Conservation (phyloP, 2,888 invertebrate genomes). For the Xanthia togata region DNA sequence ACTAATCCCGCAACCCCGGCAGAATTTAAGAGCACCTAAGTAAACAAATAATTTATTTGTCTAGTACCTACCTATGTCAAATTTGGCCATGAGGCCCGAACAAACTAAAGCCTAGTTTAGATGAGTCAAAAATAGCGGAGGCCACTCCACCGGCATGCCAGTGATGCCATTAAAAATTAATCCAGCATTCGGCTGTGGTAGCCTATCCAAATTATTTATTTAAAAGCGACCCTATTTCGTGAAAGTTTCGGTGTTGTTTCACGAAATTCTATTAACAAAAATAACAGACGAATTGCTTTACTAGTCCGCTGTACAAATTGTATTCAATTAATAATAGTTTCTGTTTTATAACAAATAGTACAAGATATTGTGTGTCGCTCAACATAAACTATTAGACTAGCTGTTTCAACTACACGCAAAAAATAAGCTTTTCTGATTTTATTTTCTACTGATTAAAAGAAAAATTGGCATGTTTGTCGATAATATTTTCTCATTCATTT, state of each 20-base stretch:
- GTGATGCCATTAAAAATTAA: constrained; percentile 75
- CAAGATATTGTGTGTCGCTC: neutral
- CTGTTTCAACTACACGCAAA: neutral
- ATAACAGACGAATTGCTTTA: constrained; percentile 40
- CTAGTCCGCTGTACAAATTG: neutral
- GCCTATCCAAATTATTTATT: constrained; percentile 76
- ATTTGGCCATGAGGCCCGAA: neutral
- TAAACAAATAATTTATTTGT: neutral
- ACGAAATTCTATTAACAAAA: constrained; percentile 56
- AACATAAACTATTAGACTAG: neutral
- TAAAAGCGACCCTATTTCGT: constrained; percentile 70
- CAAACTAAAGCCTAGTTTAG: neutral
- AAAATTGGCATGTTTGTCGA: neutral
- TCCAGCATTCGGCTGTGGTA: constrained; percentile 62
- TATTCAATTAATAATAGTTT: constrained; percentile 7
- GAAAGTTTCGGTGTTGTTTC: constrained; percentile 64
- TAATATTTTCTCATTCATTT: no score
- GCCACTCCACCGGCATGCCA: constrained; percentile 65
- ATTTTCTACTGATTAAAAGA: neutral
- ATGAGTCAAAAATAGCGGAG: constrained; percentile 68
- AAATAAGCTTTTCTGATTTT: neutral
- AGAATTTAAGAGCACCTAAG: neutral
- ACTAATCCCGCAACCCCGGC: no score
- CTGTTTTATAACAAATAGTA: neutral
- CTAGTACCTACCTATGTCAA: neutral